Conservation (phyloP, 2,797 vertebrate genomes). For the Varecia variegata region DNA sequence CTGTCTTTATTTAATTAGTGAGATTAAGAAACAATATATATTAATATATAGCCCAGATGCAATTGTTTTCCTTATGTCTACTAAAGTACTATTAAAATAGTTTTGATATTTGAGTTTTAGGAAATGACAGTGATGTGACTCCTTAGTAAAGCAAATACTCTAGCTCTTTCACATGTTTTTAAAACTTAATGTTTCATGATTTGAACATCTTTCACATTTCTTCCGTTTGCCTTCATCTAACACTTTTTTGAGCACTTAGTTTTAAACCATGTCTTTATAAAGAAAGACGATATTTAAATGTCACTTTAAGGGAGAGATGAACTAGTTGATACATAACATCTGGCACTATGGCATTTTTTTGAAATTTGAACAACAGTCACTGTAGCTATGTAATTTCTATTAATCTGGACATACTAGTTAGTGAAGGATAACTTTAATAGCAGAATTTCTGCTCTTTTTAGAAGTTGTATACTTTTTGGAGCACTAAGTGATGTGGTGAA, state of each 20-base stretch:
- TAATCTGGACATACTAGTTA: neutral
- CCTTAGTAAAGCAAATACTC: neutral
- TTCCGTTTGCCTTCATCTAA: constrained; percentile 28
- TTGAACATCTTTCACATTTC: constrained; percentile 24
- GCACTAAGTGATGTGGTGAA: neutral
- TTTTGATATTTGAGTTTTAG: neutral
- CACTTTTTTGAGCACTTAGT: neutral
- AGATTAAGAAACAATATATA: constrained; percentile 41
- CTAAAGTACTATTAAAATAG: constrained; percentile 9
- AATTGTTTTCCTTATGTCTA: constrained; percentile 8
- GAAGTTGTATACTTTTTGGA: neutral
- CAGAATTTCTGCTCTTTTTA: constrained; percentile 36
- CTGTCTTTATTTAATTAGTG: neutral
- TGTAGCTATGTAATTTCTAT: neutral
- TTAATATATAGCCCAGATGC: neutral
- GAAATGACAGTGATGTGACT: neutral
- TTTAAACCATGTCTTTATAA: constrained; percentile 34
- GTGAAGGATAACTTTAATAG: neutral
- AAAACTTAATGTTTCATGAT: neutral
- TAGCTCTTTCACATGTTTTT: neutral
- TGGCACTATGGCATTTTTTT: neutral
- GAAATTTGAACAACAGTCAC: neutral
- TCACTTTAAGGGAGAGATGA: neutral
- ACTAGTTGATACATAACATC: neutral
- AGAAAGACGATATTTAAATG: neutral